phyloP scores from a whole-genome alignment of 2,797 vertebrate species.

The Pseudocheirus occidentalis region DNA sequence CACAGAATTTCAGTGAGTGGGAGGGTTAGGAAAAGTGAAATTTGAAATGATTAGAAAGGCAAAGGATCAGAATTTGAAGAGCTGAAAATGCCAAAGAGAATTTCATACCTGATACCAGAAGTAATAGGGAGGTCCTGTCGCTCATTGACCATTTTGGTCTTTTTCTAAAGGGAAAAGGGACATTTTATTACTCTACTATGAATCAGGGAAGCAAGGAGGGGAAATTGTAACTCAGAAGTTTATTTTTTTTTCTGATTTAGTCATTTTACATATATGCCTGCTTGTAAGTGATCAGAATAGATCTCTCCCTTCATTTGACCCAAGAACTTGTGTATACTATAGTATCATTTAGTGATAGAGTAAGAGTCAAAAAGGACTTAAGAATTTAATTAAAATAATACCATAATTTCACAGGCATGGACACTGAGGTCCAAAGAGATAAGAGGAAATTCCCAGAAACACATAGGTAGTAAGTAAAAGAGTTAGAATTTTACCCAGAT shows the following conservation, averaged over 20 bases:
- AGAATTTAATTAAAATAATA: background rate
- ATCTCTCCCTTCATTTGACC: background rate
- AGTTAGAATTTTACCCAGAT: background rate
- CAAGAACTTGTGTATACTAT: background rate
- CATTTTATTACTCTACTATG: background rate
- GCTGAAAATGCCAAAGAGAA: background rate
- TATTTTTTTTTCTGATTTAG: background rate
- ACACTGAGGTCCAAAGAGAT: background rate
- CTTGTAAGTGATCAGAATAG: background rate
- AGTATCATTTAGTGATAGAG: background rate
- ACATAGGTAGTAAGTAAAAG: too few species aligned
- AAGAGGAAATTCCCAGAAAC: background rate
- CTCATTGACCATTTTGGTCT: background rate
- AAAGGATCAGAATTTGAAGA: background rate
- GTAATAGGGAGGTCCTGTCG: background rate
- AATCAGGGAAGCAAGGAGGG: background rate
- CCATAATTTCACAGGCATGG: background rate
- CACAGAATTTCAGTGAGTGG: background rate
- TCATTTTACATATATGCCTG: background rate
- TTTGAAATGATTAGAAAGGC: background rate
- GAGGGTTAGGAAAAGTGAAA: background rate
- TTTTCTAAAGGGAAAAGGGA: conserved; percentile 2
- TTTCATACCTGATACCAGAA: background rate
- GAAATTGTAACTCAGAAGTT: background rate
- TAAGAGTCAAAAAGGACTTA: background rate